These are phyloP conservation scores for Lanius collurio DNA, from an alignment of 2,113 vertebrate genomes.

Conservation along the genomic window DNA sequence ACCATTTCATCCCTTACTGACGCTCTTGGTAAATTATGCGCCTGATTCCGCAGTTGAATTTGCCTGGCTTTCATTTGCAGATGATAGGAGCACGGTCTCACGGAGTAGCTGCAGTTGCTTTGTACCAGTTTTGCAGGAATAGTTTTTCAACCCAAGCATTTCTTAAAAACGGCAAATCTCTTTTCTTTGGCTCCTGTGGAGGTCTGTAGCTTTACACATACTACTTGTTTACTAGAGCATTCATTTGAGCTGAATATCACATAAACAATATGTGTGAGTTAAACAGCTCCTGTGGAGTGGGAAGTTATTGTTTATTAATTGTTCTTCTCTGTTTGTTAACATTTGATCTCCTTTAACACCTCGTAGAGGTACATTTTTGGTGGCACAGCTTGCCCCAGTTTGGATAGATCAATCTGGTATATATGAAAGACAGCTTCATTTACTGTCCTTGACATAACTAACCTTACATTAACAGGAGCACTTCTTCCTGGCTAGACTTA, in stretches of 20 bases:
- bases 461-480: slow-evolving; percentile 35
- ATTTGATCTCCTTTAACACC: background rate
- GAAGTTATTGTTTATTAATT: slow-evolving; percentile 27
- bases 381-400: slow-evolving; percentile 15
- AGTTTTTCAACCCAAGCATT: background rate
- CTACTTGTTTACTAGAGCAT: background rate
- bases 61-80: slow-evolving; percentile 4
- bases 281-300: background rate
- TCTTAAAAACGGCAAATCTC: background rate
- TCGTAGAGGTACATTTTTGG: slow-evolving; percentile 26
- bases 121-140: background rate
- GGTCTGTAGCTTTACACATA: background rate
- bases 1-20: background rate
- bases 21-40: background rate
- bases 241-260: background rate
- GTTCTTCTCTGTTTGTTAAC: slow-evolving; percentile 23
- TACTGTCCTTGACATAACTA: slow-evolving; percentile 75
- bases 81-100: background rate
- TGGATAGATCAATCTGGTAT: slow-evolving; percentile 37
- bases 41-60: background rate
- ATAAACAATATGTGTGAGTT: background rate
- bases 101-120: background rate
- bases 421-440: slow-evolving; percentile 67
- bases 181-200: background rate
- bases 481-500: slow-evolving; percentile 34